These are phyloP conservation scores for Gopherus flavomarginatus DNA, from an alignment of 2,113 vertebrate genomes.

Conservation along the genomic window DNA sequence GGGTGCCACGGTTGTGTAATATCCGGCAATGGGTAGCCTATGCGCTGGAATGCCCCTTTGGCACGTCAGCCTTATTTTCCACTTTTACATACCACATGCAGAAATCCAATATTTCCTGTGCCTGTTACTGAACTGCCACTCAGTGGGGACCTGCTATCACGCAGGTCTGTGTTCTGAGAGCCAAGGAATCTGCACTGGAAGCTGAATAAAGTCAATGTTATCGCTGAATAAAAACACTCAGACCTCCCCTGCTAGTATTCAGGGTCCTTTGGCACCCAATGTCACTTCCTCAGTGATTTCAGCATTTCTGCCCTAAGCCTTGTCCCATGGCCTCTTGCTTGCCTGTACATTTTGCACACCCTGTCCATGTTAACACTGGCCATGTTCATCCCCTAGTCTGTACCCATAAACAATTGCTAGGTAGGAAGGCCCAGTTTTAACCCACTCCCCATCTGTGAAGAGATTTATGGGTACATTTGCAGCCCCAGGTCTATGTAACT, in stretches of 20 bases:
- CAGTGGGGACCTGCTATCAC: neutral
- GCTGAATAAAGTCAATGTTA: constrained; percentile 53
- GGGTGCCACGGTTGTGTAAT: neutral
- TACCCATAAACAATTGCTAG: neutral
- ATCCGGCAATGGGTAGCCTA: neutral
- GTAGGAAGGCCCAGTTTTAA: neutral
- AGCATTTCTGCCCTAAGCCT: neutral
- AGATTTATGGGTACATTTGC: neutral
- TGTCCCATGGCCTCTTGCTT: neutral
- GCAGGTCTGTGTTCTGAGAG: constrained; percentile 7
- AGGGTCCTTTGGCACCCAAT: constrained; percentile 13
- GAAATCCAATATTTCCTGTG: rapidly evolving
- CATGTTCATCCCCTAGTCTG: neutral
- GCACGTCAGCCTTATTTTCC: neutral
- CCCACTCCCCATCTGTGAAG: neutral
- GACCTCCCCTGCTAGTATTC: neutral
- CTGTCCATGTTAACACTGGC: neutral
- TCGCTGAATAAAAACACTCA: constrained; percentile 52
- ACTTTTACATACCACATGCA: neutral
- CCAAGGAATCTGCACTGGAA: constrained; percentile 14
- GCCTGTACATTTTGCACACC: constrained; percentile 4
- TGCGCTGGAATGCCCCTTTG: neutral
- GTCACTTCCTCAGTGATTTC: constrained; percentile 39
- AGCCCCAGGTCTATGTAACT: neutral
- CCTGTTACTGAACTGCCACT: neutral